Percentiles rank a stretch among this genome's conserved stretches.
phyloP scores from a whole-genome alignment of 2,113 vertebrate species.

The Chaetodon auriga region DNA sequence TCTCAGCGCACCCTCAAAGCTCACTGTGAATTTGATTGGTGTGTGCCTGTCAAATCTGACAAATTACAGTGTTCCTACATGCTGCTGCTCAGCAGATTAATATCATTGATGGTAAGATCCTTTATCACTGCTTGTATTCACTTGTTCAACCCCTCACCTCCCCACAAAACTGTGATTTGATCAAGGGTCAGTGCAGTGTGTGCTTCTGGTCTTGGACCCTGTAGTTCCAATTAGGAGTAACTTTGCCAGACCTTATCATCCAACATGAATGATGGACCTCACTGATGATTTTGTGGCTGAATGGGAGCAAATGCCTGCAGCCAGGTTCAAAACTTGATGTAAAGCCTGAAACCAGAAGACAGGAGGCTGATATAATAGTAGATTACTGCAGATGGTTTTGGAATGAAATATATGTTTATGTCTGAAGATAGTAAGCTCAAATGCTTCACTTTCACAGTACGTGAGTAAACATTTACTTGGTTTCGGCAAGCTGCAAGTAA shows the following conservation, averaged over 20 bases:
- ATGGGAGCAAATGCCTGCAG: neutral
- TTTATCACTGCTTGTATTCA: constrained; percentile 34
- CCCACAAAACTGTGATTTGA: constrained; percentile 7
- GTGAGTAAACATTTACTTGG: neutral
- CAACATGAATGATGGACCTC: neutral
- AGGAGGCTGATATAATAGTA: neutral
- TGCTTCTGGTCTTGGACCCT: neutral
- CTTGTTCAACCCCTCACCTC: constrained; percentile 22
- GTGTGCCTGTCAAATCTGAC: constrained; percentile 43
- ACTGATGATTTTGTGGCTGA: neutral
- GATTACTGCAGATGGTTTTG: neutral
- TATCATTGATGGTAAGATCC: neutral
- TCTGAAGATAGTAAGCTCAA: neutral
- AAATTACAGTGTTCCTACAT: neutral
- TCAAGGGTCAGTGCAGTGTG: neutral
- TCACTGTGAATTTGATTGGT: constrained; percentile 21
- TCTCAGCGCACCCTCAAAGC: constrained; percentile 17
- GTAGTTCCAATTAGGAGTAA: no score
- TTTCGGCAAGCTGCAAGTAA: constrained; percentile 6
- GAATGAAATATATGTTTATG: neutral
- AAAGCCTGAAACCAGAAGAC: no score
- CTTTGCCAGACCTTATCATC: neutral
- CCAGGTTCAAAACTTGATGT: neutral
- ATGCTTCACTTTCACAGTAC: neutral
- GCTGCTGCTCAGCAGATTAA: constrained; percentile 17